Evolutionary conservation across 2,113 vertebrate species (phyloP), one percentile per base, ranked within the genome.

Genomic region (Peromyscus maniculatus): DNA sequence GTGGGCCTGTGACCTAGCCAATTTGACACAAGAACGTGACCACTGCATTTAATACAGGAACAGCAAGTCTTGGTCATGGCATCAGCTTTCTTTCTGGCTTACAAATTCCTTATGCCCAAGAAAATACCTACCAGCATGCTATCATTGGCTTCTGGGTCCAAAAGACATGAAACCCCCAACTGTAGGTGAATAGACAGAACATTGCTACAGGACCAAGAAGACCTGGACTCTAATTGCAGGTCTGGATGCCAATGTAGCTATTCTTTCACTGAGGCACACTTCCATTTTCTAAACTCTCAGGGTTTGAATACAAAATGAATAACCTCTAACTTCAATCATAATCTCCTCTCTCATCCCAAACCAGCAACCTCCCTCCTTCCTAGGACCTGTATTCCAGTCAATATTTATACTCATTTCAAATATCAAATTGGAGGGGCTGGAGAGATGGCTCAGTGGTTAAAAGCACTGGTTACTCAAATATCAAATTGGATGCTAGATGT

Each of bases 11-110:
- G 43, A 12, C 62, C 89, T 52, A 91, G 52, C 4, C n/a, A 95
- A 95, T n/a, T 33, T 93, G 62, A 83, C 80, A 92, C 22, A 92
- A 75, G 67, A 94, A 87, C 92, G 93, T 72, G 93, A 91, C n/a
- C 3, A 72, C 69, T 39, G 26, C 5, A 52, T 22, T 84, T 89
- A 91, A 33, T 64, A 84, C 19, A 72, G 11, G 5, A 93, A 91
- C n/a, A 88, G 24, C 4, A 83, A 62, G 31, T 64, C 75, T 97
- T 92, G 84, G 69, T 52, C 19, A 69, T 36, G 10, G 86, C 7
- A 55, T 82, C 87, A 95, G 52, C 46, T 66, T 64, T 64, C 62
- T 87, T 87, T 80, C 83, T 86, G 33, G 8, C 39, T n/a, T 86
- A 89, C 24, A 93, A 91, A 86, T 88, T 62, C 22, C 28, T 55